Conservation (phyloP, 1,140 invertebrate genomes). For the Hydropsyche tenuis region DNA sequence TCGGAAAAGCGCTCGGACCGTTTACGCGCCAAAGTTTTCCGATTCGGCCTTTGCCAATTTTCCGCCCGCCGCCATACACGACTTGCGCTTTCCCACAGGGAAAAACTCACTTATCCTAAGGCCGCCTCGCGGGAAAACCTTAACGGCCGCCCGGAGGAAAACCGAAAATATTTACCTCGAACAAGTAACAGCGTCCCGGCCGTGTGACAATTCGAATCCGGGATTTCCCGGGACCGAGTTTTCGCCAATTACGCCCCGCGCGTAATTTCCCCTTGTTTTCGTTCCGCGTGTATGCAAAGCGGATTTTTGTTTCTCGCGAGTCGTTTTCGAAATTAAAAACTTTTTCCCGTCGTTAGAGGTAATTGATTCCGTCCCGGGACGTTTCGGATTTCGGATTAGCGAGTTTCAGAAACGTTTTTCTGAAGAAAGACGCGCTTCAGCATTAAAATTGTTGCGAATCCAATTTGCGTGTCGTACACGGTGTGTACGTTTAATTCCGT, state of each 20-base stretch:
- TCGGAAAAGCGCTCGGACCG: no score
- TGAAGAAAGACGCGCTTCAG: no score
- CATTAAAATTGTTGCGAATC: no score
- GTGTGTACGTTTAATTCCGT: no score
- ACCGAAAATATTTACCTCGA: conserved; percentile 45
- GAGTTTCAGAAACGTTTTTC: no score
- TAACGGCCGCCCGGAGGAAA: conserved; percentile 44
- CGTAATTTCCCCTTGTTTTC: no score
- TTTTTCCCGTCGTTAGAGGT: no score
- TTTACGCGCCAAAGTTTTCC: conserved; percentile 10
- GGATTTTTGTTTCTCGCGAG: conserved; percentile 3
- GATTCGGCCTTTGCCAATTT: background rate
- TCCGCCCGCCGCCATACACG: background rate
- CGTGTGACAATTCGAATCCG: background rate
- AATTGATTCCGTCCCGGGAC: no score
- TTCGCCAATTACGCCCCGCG: background rate
- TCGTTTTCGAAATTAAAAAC: no score
- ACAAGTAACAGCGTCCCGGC: no score
- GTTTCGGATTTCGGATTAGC: no score
- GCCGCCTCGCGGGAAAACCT: conserved; percentile 19
- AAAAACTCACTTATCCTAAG: conserved; percentile 48
- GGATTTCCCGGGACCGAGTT: background rate
- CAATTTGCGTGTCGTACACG: no score
- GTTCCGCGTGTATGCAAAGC: background rate
- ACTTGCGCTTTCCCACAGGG: background rate